Base-by-base conservation (phyloP, 2,888 invertebrate genomes). In the Amphimallon solstitiale region DNA sequence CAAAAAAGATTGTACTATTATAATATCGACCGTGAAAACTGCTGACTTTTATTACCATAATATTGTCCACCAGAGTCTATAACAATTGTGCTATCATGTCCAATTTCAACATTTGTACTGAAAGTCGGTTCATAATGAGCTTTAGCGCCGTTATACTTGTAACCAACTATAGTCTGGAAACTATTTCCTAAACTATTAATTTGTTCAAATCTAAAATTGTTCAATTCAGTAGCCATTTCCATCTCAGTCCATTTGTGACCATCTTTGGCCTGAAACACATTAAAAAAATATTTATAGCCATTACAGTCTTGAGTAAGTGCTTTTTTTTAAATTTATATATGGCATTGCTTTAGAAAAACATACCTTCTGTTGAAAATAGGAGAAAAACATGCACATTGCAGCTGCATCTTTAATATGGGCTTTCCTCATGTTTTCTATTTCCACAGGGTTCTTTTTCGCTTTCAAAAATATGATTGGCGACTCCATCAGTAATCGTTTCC, bases 21-120 rank as follows among this genome's bases (percentile, higher is more conserved):
- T n/a, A n/a, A n/a, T n/a, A n/a, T n/a, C n/a, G n/a, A n/a, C n/a
- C n/a, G n/a, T n/a, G n/a, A n/a, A n/a, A n/a, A n/a, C n/a, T n/a
- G n/a, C n/a, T n/a, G n/a, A n/a, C n/a, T n/a, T n/a, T n/a, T n/a
- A 29, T 72, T 81, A 91, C 92, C 91, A 69, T 87, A 87, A 82
- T 97, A 98, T 81, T 98, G 98, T 59, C 94, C 97, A 12, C 98
- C 99, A 0, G 97, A 97, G 78, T 97, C 97, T 73, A 97, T 88
- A 23, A 98, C 89, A 67, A 97, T 87, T 0, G 97, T 89, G 69
- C 93, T 93, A 70, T 92, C 89, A 61, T 86, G 87, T 59, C 88
- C 90, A 23, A 98, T 88, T 46, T 83, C 81, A 4, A 86, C 82
- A 76, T 91, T 90, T 3, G 92, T 90, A n/a, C 85, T 84, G 70